A percentile compares a stretch with the other conserved stretches of the same genome.
These are phyloP conservation scores for Paguma larvata DNA, from an alignment of 2,797 vertebrate genomes.

Conservation along the genomic window DNA sequence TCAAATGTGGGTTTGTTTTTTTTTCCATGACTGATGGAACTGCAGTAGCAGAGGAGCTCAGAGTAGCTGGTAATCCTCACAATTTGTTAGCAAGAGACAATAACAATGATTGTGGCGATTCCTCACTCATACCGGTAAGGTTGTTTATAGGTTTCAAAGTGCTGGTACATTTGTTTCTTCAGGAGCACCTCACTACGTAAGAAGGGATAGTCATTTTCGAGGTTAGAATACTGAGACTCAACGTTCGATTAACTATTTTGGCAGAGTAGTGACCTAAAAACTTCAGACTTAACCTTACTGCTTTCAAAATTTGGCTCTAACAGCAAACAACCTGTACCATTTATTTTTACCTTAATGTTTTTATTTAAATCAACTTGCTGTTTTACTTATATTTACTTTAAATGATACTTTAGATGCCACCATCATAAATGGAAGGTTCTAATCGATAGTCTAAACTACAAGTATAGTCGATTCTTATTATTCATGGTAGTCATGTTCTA, in stretches of 20 bases:
- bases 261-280: neutral
- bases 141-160: neutral
- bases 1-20: slow-evolving; percentile 12
- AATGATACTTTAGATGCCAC: neutral
- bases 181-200: neutral
- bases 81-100: slow-evolving; percentile 50
- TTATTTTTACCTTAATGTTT: neutral
- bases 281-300: neutral
- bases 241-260: neutral
- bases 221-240: neutral
- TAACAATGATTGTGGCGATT: neutral
- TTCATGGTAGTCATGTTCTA: neutral
- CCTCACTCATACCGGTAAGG: neutral
- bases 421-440: neutral
- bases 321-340: neutral
- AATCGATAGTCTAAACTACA: neutral
- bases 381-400: neutral
- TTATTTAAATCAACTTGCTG: neutral
- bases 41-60: slow-evolving; percentile 72
- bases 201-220: neutral
- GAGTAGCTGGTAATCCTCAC: slow-evolving; percentile 74
- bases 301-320: slow-evolving; percentile 17
- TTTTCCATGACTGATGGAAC: slow-evolving; percentile 75
- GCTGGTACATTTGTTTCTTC: neutral
- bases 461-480: neutral